Evolutionary conservation across 2,888 invertebrate species (phyloP), one percentile per base, ranked within the genome.

Genomic region (Drosophila nigricruria): DNA sequence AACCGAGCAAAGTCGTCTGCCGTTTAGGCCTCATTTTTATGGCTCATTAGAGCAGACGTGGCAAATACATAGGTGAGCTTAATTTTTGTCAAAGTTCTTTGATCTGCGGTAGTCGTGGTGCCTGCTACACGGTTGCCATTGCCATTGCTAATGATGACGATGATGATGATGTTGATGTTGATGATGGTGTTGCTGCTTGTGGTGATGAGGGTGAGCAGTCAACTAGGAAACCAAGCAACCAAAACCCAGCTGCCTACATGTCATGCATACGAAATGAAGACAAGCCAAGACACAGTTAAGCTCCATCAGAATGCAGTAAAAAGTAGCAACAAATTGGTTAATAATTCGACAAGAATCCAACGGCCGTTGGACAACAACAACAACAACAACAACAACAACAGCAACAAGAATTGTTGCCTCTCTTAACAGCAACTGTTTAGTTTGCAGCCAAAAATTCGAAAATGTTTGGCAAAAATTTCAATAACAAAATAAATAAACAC

Each of bases 11-110:
- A 43, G 30, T n/a, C 38, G 54, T n/a, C 36, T 47, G 69, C 32
- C 81, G 70, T 71, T 83, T 71, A 77, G 79, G 73, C 68, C 69
- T 59, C 78, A 78, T 88, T 86, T 85, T 89, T 88, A 88, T 85
- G 88, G 85, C 89, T 86, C 88, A 86, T 86, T 86, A 86, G 82
- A 78, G 82, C 69, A 89, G 80, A 82, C 85, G 78, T 85, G 85
- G 88, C 79, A 72, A 82, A 85, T 78, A 64, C 84, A 75, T 84
- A 78, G 79, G 82, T 77, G 77, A 69, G 84, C 63, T 71, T 76
- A 70, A 70, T 80, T 87, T 84, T 78, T 82, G 70, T 73, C 74
- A 81, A 69, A 79, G 79, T 83, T 79, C 83, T 88, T 83, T 83
- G 83, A 83, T 83, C 83, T 82, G 82, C 38, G 27, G 50, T 49